Base-by-base conservation (phyloP, 2,113 vertebrate species). In the Bubo blakistoni region DNA sequence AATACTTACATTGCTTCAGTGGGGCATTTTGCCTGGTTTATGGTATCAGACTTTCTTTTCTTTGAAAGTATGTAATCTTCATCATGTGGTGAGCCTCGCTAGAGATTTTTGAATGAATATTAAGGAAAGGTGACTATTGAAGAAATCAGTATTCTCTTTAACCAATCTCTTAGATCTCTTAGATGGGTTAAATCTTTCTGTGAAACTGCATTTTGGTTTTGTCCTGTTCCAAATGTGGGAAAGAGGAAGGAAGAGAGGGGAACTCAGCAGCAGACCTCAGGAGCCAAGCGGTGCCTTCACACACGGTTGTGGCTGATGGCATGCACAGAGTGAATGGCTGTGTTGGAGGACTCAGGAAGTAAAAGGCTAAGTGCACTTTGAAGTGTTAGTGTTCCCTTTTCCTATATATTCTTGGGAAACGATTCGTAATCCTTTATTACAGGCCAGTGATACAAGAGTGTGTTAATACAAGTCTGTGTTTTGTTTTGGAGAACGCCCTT, bases 341-440 rank as follows among this genome's bases (percentile, higher is more conserved):
- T 36, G 42, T 40, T 73, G 57, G 40, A 70, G 15, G 36, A 58
- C 67, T 90, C 4, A 0, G 76, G 67, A 96, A 91, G 71, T 81
- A 63, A 86, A 88, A 90, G 20, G 38, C 74, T 55, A 44, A 65
- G 29, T 38, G 21, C 24, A 4, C 63, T 90, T 90, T 90, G 71
- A 95, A 92, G 52, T 77, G 20, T 88, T 84, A 55, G 52, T 81
- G 21, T 66, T 90, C 26, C 44, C 13, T 86, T 62, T 92, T 91
- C 82, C 47, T 86, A 42, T 79, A 71, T 94, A 24, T 57, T 87
- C 61, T 65, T 67, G 54, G 47, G 89, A 91, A 80, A 46, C 54
- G 61, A 54, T 77, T 76, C 7, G 65, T 92, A 95, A 70, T 54
- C 44, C 22, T 85, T 92, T 76, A 97, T 94, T 95, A 91, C 11